Base-by-base conservation (phyloP, 2,888 invertebrate genomes). In the Mechanitis messenoides region DNA sequence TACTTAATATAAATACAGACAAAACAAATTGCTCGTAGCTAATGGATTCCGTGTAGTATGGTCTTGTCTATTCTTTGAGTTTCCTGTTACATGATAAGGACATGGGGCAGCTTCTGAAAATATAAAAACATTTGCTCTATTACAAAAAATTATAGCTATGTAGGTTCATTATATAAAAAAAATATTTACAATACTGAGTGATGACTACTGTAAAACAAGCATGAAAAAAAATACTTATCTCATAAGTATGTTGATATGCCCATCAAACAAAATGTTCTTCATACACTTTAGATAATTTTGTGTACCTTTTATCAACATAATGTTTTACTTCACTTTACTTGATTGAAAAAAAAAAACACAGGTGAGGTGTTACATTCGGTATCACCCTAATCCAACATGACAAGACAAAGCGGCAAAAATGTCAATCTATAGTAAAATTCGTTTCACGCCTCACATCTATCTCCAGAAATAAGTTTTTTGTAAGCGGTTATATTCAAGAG, bases 41-140 rank as follows among this genome's bases (percentile, higher is more conserved):
- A 50, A 50, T 50, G 50, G 31, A 50, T 50, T 50, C 50, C 50
- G 31, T 11, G 31, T 9, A 50, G 50, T 50, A 50, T 50, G 50
- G 11, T 50, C 28, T 31, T 50, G 28, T 50, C 50, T 50, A 50
- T 50, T 50, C 50, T 50, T 31, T 31, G 50, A 6, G 31, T 50
- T 31, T 50, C 31, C 50, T 50, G 31, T 50, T 50, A 50, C 31
- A 50, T 31, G 50, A 31, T 31, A 50, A 31, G 50, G 50, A 7
- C 31, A 50, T n/a, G 31, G 31, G 31, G 31, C 7, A 7, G 31
- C 31, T 50, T 47, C 6, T 7, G 47, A 31, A 50, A 50, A 50
- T 31, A 50, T 31, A 50, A 50, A 31, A 50, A 50, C 50, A 31
- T 50, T 50, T 31, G 50, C 11, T 31, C 42, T 42, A 1, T 42